phyloP scores from a whole-genome alignment of 2,888 invertebrate genomes.

The Axea sp. region DNA sequence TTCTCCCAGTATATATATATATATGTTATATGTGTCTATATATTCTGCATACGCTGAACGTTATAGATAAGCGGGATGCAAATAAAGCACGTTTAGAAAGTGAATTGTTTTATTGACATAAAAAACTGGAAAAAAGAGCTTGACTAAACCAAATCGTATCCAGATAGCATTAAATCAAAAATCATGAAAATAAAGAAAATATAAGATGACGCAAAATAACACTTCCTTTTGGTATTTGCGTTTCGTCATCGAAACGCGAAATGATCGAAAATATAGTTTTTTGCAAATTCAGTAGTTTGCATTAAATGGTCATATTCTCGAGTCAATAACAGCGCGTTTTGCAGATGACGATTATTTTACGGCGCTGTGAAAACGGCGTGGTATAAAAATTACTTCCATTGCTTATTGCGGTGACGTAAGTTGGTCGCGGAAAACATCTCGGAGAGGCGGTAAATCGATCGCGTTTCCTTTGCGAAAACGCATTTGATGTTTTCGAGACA shows the following conservation, averaged over 20 bases:
- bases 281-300: background rate
- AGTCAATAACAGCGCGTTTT: slow-evolving; percentile 17
- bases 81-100: no score
- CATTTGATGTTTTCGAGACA: slow-evolving; percentile 54
- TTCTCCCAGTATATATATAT: background rate
- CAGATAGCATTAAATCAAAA: no score
- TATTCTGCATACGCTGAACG: no score
- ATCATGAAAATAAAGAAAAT: no score
- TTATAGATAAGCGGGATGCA: no score
- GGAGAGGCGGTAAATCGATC: slow-evolving; percentile 40
- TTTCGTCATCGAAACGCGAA: background rate
- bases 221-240: no score
- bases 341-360: slow-evolving; percentile 14
- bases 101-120: no score
- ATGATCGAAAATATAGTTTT: background rate
- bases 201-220: no score
- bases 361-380: slow-evolving; percentile 2
- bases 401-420: slow-evolving; percentile 38
- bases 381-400: slow-evolving; percentile 29
- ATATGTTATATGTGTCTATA: no score
- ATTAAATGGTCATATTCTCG: slow-evolving; percentile 5
- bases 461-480: slow-evolving; percentile 39
- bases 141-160: no score
- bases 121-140: no score
- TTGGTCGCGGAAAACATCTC: slow-evolving; percentile 24